phyloP scores from a whole-genome alignment of 2,888 invertebrate species.

The Epistrophe eligans region DNA sequence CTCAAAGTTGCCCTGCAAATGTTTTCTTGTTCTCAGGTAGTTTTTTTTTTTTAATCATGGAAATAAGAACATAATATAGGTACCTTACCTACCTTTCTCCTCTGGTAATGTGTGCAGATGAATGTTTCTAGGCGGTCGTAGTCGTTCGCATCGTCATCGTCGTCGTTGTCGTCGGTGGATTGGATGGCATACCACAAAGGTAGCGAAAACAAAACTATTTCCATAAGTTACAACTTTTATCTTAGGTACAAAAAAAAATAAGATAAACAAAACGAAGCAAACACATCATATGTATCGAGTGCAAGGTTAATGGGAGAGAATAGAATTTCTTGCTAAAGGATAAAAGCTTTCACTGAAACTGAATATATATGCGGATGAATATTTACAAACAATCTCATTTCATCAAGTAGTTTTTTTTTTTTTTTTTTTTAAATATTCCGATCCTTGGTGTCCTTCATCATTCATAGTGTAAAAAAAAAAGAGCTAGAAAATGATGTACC shows the following conservation, averaged over 20 bases:
- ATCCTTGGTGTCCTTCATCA: slow-evolving; percentile 2
- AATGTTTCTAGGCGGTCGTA: not conserved
- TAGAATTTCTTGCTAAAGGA: slow-evolving; percentile 59
- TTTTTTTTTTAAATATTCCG: not conserved
- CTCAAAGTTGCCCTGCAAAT: slow-evolving; percentile 54
- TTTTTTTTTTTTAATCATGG: not conserved
- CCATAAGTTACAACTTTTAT: slow-evolving; percentile 61
- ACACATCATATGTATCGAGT: slow-evolving; percentile 49
- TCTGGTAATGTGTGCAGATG: slow-evolving; percentile 8
- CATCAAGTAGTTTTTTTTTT: not conserved
- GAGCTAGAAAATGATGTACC: not conserved
- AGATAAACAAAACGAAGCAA: not conserved
- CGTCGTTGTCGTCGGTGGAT: not conserved
- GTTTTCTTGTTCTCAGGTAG: slow-evolving; percentile 20
- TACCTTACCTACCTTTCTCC: no score
- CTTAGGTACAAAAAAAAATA: not conserved
- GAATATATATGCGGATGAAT: slow-evolving; percentile 16
- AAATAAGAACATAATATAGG: not conserved
- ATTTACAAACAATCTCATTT: slow-evolving; percentile 40
- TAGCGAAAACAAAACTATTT: slow-evolving; percentile 64
- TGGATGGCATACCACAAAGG: slow-evolving; percentile 19
- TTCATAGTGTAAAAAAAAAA: not conserved
- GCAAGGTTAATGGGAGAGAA: slow-evolving; percentile 67
- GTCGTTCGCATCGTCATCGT: not conserved
- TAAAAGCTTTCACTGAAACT: slow-evolving; percentile 53